A percentile compares a stretch with the other conserved stretches of the same genome.
Evolutionary conservation across 2,888 invertebrate genomes (phyloP).

Genomic region (Caenorhabditis imperialis): DNA sequence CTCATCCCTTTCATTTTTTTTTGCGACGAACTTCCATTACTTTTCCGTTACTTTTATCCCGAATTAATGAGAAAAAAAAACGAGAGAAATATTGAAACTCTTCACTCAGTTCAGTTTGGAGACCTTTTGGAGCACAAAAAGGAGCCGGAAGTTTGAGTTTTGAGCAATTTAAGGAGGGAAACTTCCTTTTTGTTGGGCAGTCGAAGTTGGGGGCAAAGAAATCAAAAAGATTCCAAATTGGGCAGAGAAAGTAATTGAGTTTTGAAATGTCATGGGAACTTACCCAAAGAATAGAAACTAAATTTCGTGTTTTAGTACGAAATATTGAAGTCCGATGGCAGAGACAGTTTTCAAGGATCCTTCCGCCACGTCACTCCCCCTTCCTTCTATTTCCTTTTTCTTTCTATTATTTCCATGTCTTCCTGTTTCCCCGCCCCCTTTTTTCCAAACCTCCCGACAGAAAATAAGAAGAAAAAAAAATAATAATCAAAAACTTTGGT

Average conservation of each 20-base stretch:
- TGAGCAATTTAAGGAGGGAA: no score
- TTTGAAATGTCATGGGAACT: conserved; percentile 26
- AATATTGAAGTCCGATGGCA: no score
- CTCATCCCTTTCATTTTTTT: conserved; percentile 9
- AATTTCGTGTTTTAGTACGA: no score
- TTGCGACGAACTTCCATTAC: background rate
- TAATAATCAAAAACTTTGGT: no score
- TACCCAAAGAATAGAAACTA: conserved; percentile 6
- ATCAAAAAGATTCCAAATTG: conserved; percentile 20
- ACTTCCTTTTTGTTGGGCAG: no score
- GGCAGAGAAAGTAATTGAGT: conserved; percentile 14
- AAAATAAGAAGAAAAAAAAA: no score
- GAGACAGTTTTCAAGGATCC: conserved; percentile 1
- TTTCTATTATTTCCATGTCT: conserved; percentile 10
- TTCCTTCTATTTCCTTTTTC: conserved; percentile 3
- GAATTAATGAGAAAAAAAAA: no score
- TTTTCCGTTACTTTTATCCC: no score
- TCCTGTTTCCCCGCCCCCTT: conserved; percentile 20
- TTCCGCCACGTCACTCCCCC: background rate
- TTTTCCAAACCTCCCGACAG: no score
- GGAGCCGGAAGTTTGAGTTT: conserved; percentile 23
- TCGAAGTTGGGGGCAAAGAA: conserved; percentile 2
- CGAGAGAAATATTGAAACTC: no score
- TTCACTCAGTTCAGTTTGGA: background rate
- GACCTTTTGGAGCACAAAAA: background rate